Evolutionary conservation across 92 coral and sea anemone genomes (phyloP).

Genomic region (Isaurus tuberculatus): DNA sequence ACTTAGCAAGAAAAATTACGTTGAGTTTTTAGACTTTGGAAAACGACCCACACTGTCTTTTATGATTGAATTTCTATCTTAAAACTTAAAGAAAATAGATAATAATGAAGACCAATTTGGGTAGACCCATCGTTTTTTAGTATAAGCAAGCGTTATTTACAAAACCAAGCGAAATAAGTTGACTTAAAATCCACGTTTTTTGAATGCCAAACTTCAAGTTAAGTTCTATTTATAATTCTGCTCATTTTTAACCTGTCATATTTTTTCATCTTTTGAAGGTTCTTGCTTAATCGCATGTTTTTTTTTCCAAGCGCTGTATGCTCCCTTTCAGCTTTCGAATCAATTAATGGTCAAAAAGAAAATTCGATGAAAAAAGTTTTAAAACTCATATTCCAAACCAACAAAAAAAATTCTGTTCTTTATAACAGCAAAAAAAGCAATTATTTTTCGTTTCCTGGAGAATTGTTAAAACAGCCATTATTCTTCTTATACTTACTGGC

Average conservation of each 20-base stretch:
- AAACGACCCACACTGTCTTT: not conserved
- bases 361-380: not conserved
- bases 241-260: slow-evolving; percentile 19
- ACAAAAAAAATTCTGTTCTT: not conserved
- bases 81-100: not conserved
- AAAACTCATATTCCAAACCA: not conserved
- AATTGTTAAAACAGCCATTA: slow-evolving; percentile 27
- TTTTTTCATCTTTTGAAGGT: not conserved
- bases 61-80: not conserved
- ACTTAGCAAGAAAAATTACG: not conserved
- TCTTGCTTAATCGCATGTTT: not conserved
- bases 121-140: not conserved
- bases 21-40: not conserved
- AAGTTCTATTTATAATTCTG: not conserved
- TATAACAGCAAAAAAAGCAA: not conserved
- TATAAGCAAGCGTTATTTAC: not conserved
- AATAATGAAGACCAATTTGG: not conserved
- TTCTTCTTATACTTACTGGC: slow-evolving; percentile 14
- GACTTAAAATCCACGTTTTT: not conserved
- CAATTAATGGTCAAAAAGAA: not conserved
- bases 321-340: not conserved
- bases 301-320: slow-evolving; percentile 10
- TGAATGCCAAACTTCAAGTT: not conserved
- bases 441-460: not conserved
- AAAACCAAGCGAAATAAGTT: slow-evolving; percentile 16